A percentile compares a stretch with the other conserved stretches of the same genome.
Evolutionary conservation across 2,888 invertebrate genomes (phyloP).

Genomic region (Eupithecia centaureata): DNA sequence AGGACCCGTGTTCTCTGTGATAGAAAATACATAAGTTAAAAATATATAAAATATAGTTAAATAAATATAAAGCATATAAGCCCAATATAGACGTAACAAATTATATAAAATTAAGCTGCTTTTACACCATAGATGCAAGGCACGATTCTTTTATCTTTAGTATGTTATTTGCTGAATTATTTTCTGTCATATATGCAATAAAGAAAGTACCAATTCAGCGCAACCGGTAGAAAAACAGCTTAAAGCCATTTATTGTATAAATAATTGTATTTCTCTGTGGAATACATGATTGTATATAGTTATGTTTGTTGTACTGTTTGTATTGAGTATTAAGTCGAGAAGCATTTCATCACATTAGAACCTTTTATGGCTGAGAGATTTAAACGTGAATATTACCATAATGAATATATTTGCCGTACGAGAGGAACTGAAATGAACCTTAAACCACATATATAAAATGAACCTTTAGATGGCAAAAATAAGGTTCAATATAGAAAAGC

Average conservation of each 20-base stretch:
- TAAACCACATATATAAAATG: too few relatives aligned
- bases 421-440: neutral
- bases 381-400: neutral
- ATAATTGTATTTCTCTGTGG: neutral
- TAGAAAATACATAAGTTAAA: constrained; percentile 71
- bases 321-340: neutral
- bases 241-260: neutral
- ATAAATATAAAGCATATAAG: constrained; percentile 27
- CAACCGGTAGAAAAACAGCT: constrained; percentile 2
- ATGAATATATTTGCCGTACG: neutral
- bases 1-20: constrained; percentile 81
- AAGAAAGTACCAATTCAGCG: neutral
- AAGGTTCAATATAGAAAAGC: too few relatives aligned
- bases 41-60: constrained; percentile 40
- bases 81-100: constrained; percentile 16
- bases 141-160: neutral
- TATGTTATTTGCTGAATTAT: neutral
- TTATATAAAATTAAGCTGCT: neutral
- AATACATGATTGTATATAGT: neutral
- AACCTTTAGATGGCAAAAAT: too few relatives aligned
- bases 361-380: neutral
- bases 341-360: neutral
- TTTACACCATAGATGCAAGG: neutral
- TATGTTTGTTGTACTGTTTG: neutral
- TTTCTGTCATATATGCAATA: constrained; percentile 11